Evolutionary conservation across 2,797 vertebrate genomes (phyloP).

Genomic region (Eurystomus glaucurus): DNA sequence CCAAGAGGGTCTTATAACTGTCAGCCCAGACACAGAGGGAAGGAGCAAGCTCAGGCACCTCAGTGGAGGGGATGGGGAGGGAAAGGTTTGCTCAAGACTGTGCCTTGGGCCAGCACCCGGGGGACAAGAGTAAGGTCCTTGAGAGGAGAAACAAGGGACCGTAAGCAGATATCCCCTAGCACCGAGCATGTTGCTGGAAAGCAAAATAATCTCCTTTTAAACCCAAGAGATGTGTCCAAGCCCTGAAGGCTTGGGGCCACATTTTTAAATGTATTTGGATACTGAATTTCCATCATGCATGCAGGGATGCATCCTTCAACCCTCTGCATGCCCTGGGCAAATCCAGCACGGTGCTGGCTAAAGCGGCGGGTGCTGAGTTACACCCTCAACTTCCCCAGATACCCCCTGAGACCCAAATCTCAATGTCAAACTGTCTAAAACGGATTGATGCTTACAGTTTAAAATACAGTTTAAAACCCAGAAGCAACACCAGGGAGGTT

Average conservation of each 20-base stretch:
- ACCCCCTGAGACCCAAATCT: neutral
- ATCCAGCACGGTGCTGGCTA: neutral
- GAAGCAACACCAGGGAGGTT: neutral
- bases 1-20: neutral
- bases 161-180: neutral
- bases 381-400: neutral
- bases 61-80: neutral
- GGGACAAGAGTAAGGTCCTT: fast-evolving
- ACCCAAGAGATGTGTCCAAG: neutral
- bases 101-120: neutral
- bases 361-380: fast-evolving
- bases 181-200: fast-evolving
- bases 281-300: neutral
- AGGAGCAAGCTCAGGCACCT: neutral
- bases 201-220: neutral
- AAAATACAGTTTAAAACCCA: neutral
- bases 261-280: neutral
- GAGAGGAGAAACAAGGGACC: neutral
- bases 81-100: neutral
- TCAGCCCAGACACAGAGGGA: neutral
- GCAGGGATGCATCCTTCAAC: neutral
- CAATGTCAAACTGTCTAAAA: neutral
- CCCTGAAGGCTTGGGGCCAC: neutral
- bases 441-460: neutral
- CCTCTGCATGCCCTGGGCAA: neutral